A percentile compares a stretch with the other conserved stretches of the same genome.
Conservation (phyloP, 2,888 invertebrate species). For the Lepidocyrtinus sp. region DNA sequence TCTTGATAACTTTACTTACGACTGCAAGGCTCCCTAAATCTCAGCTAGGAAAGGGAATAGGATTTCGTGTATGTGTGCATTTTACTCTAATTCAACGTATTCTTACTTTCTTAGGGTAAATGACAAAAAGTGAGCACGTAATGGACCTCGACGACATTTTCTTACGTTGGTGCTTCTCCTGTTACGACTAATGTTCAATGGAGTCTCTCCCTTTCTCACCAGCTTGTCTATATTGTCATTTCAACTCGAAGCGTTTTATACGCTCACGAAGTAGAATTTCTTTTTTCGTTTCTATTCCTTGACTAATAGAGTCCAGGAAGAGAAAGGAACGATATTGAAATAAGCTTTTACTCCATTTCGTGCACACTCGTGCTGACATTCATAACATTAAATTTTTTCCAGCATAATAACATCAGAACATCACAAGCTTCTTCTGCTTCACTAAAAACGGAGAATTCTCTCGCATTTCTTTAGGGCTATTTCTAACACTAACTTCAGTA, state of each 20-base stretch:
- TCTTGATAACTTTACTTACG: slow-evolving; percentile 24
- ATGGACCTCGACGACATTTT: slow-evolving; percentile 70
- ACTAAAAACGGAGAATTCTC: neutral
- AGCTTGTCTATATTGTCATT: neutral
- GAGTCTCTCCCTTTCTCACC: slow-evolving; percentile 1
- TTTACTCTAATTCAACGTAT: slow-evolving; percentile 36
- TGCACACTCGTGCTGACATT: slow-evolving; percentile 42
- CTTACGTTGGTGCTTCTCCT: slow-evolving; percentile 45
- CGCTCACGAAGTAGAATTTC: too few species aligned
- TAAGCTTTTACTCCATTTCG: slow-evolving; percentile 9
- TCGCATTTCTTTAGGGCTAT: neutral
- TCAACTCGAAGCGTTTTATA: too few species aligned
- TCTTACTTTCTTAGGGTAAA: slow-evolving; percentile 45
- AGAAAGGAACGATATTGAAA: neutral
- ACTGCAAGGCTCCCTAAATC: slow-evolving; percentile 19
- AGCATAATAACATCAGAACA: slow-evolving; percentile 42
- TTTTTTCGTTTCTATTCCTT: slow-evolving; percentile 22
- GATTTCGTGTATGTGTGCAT: neutral
- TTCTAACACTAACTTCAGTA: neutral
- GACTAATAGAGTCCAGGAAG: slow-evolving; percentile 16
- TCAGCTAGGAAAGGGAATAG: slow-evolving; percentile 13
- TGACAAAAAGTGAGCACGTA: slow-evolving; percentile 67
- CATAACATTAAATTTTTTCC: slow-evolving; percentile 51
- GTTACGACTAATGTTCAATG: slow-evolving; percentile 25
- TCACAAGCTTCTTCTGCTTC: slow-evolving; percentile 34